Conservation (phyloP, 2,888 invertebrate species). For the Actias luna region DNA sequence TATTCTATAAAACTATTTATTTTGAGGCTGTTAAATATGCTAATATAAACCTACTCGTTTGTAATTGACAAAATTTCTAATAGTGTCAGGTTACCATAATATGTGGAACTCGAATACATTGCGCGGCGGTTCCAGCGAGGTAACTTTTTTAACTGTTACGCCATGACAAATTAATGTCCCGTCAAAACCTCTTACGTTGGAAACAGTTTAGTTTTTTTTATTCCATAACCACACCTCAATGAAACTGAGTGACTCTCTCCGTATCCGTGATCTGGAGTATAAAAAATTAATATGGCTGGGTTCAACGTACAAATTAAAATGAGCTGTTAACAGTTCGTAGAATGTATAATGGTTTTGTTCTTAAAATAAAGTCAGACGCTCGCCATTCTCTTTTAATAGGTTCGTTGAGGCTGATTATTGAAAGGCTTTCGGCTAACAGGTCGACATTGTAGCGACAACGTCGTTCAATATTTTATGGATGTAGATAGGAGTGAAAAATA, state of each 20-base stretch:
- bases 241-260: background rate
- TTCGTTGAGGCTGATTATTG: slow-evolving; percentile 26
- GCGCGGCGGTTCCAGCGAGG: too few species aligned
- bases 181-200: too few species aligned
- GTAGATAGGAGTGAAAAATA: too few species aligned
- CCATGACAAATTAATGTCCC: too few species aligned
- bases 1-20: too few species aligned
- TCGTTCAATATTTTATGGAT: background rate
- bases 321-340: background rate
- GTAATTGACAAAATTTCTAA: too few species aligned
- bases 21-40: too few species aligned
- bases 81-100: too few species aligned
- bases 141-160: too few species aligned
- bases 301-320: slow-evolving; percentile 1
- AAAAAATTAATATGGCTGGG: background rate
- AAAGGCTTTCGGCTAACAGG: background rate
- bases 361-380: background rate
- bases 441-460: too few species aligned
- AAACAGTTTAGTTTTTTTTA: background rate
- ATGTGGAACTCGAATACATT: too few species aligned
- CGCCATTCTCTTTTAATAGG: slow-evolving; percentile 20
- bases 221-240: background rate
- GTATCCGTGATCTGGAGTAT: background rate
- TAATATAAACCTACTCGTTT: too few species aligned
- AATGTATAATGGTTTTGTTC: background rate